phyloP scores from a whole-genome alignment of 2,113 vertebrate genomes.

The Colossoma macropomum region DNA sequence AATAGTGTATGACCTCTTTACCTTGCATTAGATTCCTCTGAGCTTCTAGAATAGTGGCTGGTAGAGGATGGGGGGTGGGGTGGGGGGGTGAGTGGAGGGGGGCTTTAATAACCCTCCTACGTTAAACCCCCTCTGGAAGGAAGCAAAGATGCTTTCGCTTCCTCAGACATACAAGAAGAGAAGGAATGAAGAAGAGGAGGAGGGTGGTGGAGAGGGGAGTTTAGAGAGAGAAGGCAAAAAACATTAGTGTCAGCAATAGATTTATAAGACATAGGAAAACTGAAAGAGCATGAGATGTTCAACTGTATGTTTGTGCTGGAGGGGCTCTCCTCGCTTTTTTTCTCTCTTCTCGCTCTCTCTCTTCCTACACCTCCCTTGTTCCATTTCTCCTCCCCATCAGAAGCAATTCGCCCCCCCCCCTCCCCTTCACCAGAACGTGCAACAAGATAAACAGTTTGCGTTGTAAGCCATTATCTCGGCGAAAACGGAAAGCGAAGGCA shows the following conservation, averaged over 20 bases:
- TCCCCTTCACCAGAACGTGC: constrained; percentile 24
- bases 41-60: constrained; percentile 10
- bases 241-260: constrained; percentile 54
- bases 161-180: constrained; percentile 20
- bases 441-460: constrained; percentile 58
- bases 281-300: constrained; percentile 30
- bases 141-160: constrained; percentile 27
- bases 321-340: constrained; percentile 22
- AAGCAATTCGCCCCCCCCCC: constrained; percentile 28
- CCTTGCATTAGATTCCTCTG: constrained; percentile 27
- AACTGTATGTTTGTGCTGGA: constrained; percentile 49
- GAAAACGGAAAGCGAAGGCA: constrained; percentile 39
- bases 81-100: background rate
- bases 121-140: constrained; percentile 29
- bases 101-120: constrained; percentile 24
- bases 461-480: constrained; percentile 57
- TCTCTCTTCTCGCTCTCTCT: constrained; percentile 3
- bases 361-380: constrained; percentile 34
- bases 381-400: constrained; percentile 35
- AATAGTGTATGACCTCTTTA: constrained; percentile 25
- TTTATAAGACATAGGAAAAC: constrained; percentile 46
- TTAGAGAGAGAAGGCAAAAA: constrained; percentile 22
- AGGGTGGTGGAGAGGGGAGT: background rate
- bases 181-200: background rate
- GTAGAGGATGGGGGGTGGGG: background rate